Percentiles rank a stretch among this genome's conserved stretches.
These are phyloP conservation scores for Menidia menidia DNA, from an alignment of 2,797 vertebrate genomes.

Conservation along the genomic window DNA sequence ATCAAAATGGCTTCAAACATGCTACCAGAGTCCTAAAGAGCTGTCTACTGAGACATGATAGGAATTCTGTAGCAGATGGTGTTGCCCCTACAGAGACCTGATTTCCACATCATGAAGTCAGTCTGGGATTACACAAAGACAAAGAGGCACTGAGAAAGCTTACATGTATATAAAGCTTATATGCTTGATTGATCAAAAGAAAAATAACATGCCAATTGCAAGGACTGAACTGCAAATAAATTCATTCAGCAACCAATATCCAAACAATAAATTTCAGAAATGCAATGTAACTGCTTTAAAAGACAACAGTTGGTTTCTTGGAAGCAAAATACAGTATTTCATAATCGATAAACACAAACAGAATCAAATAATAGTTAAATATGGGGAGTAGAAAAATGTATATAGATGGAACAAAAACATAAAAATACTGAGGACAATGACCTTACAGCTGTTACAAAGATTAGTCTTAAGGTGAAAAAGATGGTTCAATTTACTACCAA, in stretches of 20 bases:
- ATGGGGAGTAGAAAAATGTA: background rate
- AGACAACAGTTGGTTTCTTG: too few species aligned
- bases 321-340: too few species aligned
- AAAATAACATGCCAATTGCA: too few species aligned
- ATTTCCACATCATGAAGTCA: conserved; percentile 24
- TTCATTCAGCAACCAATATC: too few species aligned
- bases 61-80: conserved; percentile 29
- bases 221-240: too few species aligned
- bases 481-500: background rate
- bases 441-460: background rate
- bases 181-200: too few species aligned
- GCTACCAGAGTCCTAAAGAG: conserved; percentile 22
- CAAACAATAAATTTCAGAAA: too few species aligned
- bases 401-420: background rate
- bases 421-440: background rate
- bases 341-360: too few species aligned
- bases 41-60: conserved; percentile 9
- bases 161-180: background rate
- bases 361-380: too few species aligned
- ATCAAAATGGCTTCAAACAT: conserved; percentile 6
- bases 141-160: background rate
- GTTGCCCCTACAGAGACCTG: conserved; percentile 10
- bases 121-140: conserved; percentile 11
- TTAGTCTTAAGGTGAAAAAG: background rate
- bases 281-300: too few species aligned